Evolutionary conservation across 2,113 vertebrate genomes (phyloP).

Genomic region (Cisticola juncidis): DNA sequence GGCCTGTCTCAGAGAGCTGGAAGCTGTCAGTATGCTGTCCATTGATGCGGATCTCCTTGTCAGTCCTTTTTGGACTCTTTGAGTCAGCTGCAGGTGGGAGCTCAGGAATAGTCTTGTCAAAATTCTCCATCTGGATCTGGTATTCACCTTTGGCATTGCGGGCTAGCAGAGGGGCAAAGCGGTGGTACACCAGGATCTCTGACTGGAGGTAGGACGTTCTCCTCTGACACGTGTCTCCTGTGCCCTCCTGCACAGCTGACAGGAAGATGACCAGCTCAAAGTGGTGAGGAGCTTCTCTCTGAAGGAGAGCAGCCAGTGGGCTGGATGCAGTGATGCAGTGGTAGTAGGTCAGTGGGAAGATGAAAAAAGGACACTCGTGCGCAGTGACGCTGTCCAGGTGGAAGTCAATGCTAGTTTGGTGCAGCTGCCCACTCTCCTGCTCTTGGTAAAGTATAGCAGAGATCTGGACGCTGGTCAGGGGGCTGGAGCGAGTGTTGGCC

Average conservation of each 20-base stretch:
- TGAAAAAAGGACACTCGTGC: constrained; percentile 88
- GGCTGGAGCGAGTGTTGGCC: constrained; percentile 86
- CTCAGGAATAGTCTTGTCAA: constrained; percentile 83
- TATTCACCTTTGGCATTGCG: constrained; percentile 83
- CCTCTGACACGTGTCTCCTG: constrained; percentile 91
- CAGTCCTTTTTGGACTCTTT: constrained; percentile 84
- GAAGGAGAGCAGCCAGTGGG: constrained; percentile 83
- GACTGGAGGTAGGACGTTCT: constrained; percentile 92
- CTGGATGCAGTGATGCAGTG: constrained; percentile 85
- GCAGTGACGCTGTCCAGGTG: constrained; percentile 81
- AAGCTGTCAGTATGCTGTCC: constrained; percentile 81
- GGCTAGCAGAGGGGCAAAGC: constrained; percentile 80
- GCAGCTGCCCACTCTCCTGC: constrained; percentile 81
- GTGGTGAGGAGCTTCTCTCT: constrained; percentile 76
- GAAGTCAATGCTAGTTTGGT: constrained; percentile 91
- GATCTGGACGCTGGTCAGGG: constrained; percentile 86
- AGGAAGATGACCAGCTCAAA: constrained; percentile 94
- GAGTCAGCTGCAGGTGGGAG: constrained; percentile 71
- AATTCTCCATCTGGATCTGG: constrained; percentile 86
- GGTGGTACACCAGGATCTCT: constrained; percentile 87
- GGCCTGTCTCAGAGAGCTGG: constrained; percentile 77
- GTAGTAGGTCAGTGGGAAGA: constrained; percentile 91
- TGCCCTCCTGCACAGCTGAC: constrained; percentile 91
- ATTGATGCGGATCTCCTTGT: constrained; percentile 87
- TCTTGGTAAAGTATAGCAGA: constrained; percentile 92